phyloP scores from a whole-genome alignment of 2,888 invertebrate species.

The Vesta saturnalis region DNA sequence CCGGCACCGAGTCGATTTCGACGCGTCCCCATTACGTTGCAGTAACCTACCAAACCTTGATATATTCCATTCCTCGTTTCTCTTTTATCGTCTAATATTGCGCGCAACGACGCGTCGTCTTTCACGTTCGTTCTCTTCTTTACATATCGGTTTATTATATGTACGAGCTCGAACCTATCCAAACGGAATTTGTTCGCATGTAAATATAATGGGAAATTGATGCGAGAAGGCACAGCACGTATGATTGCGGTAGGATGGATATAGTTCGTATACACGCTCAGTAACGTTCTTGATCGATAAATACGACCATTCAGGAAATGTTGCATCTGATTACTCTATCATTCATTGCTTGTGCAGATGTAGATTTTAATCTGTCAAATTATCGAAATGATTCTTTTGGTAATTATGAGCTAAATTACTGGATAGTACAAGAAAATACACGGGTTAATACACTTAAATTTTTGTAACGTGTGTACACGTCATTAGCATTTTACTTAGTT shows the following conservation, averaged over 20 bases:
- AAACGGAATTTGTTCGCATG: constrained; percentile 36
- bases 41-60: no score
- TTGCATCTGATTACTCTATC: no score
- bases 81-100: no score
- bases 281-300: constrained; percentile 16
- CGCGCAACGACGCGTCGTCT: no score
- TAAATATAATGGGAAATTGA: constrained; percentile 30
- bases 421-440: no score
- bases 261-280: constrained; percentile 15
- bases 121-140: constrained; percentile 21
- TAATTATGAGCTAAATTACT: no score
- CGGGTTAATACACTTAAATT: no score
- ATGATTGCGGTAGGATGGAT: constrained; percentile 30
- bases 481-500: no score
- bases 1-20: constrained; percentile 34
- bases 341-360: no score
- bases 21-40: constrained; percentile 24
- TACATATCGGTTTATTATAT: constrained; percentile 35
- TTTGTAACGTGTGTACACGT: no score
- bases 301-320: constrained; percentile 11
- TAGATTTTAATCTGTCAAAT: no score
- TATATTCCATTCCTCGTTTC: constrained; percentile 25
- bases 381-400: no score
- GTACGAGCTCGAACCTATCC: constrained; percentile 33
- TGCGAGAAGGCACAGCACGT: constrained; percentile 29